Evolutionary conservation across 2,797 vertebrate genomes (phyloP), one percentile per base, ranked within the genome.

Genomic region (Epinephelus coioides): DNA sequence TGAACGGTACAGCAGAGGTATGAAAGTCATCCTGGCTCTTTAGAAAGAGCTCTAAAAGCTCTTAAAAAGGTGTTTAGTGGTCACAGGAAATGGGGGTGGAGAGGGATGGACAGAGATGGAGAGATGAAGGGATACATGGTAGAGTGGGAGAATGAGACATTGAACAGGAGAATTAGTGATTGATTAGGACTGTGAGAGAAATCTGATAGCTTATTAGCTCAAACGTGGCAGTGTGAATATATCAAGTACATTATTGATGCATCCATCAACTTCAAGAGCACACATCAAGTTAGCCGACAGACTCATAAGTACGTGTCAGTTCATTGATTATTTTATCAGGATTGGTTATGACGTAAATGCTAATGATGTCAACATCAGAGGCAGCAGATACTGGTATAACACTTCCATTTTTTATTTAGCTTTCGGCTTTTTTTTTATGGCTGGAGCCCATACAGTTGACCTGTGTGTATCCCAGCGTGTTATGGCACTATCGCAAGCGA

Each of bases 51-150:
- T 67, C 83, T 94, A 84, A 94, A 87, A 93, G 91, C 90, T 43
- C 57, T 79, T 88, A 86, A 87, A 88, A 87, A 92, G 81, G 86
- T 88, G 84, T 89, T 94, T 89, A 93, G 90, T 84, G 89, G 89
- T 86, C 87, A 82, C 78, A 86, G 89, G 88, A 92, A 93, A 89
- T 92, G 85, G 79, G 68, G 70, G 67, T 69, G 64, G 76, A 63
- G 81, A 78, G 61, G 38, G 72, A 82, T 49, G 65, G 73, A 76
- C 63, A 46, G 60, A 69, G 63, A 25, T 17, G 46, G 67, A 62
- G 73, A 57, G 61, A 73, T 1, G 34, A 55, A 53, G 18, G 19
- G 43, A 71, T 15, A 11, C 18, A 72, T 40, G 59, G 54, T 4
- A 65, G 47, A 71, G 18, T 44, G 30, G 54, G 15, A 65, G n/a